A percentile compares a stretch with the other conserved stretches of the same genome.
These are phyloP conservation scores for Tachina fera DNA, from an alignment of 2,888 invertebrate genomes.

Conservation along the genomic window DNA sequence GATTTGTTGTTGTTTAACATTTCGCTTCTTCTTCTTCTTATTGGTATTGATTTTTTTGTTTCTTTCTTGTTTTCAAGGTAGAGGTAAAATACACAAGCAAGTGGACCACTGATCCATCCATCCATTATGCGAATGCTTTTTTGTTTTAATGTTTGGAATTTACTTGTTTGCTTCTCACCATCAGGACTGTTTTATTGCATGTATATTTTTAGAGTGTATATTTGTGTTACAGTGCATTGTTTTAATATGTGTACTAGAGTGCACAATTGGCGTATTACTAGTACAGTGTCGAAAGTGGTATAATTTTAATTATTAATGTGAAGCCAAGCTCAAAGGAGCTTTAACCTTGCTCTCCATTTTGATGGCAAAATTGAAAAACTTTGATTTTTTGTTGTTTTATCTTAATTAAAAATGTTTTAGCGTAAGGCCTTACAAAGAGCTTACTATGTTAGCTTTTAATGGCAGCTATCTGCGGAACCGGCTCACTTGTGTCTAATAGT, in stretches of 20 bases:
- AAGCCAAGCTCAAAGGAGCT: background rate
- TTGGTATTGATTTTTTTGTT: slow-evolving; percentile 21
- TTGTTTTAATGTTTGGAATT: slow-evolving; percentile 70
- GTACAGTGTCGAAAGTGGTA: background rate
- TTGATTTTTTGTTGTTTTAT: too few species aligned
- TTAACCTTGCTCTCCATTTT: too few species aligned
- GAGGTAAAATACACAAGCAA: slow-evolving; percentile 2
- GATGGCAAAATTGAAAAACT: too few species aligned
- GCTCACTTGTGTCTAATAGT: too few species aligned
- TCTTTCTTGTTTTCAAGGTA: slow-evolving; percentile 8
- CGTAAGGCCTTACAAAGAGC: too few species aligned
- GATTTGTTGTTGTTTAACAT: slow-evolving; percentile 61
- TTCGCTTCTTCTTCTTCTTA: slow-evolving; percentile 30
- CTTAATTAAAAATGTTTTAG: too few species aligned
- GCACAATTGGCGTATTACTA: slow-evolving; percentile 21
- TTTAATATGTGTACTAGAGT: slow-evolving; percentile 34
- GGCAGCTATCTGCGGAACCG: too few species aligned
- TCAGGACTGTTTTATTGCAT: slow-evolving; percentile 59
- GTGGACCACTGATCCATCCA: slow-evolving; percentile 43
- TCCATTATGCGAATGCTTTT: slow-evolving; percentile 66
- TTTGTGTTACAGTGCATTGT: slow-evolving; percentile 44
- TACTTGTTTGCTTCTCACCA: slow-evolving; percentile 70
- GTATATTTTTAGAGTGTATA: slow-evolving; percentile 38
- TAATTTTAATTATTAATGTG: background rate
- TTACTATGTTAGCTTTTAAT: too few species aligned